Conservation (phyloP, 2,888 invertebrate species). For the Pseudococcus viburni region DNA sequence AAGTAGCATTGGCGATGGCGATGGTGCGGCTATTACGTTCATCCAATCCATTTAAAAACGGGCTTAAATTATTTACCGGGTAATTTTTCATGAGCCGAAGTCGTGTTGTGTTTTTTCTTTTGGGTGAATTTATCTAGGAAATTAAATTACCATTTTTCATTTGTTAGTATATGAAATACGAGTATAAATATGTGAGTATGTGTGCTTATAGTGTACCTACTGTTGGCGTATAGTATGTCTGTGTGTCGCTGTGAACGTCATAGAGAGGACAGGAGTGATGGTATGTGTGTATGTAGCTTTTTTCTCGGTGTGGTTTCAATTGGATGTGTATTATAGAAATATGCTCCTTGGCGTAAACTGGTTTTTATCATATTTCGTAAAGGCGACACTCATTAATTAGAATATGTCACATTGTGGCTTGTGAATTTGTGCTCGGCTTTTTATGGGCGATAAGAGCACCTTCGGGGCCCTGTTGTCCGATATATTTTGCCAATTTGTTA, state of each 20-base stretch:
- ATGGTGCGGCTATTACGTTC: constrained; percentile 17
- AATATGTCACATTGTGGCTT: constrained; percentile 51
- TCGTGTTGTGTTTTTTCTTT: constrained; percentile 47
- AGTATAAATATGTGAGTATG: background rate
- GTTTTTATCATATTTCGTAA: constrained; percentile 58
- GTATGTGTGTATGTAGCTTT: background rate
- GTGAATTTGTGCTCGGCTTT: constrained; percentile 28
- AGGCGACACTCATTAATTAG: constrained; percentile 51
- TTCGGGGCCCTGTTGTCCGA: constrained; percentile 13
- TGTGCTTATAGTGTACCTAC: background rate
- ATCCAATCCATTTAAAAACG: constrained; percentile 41
- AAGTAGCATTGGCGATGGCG: constrained; percentile 18
- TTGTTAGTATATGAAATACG: background rate
- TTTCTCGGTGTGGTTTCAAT: background rate
- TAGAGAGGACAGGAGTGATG: background rate
- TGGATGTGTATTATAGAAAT: constrained; percentile 26
- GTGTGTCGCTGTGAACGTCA: background rate
- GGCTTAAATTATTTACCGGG: constrained; percentile 43
- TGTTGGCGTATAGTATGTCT: background rate
- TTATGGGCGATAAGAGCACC: constrained; percentile 27
- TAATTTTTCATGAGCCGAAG: constrained; percentile 44
- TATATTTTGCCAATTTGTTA: constrained; percentile 48
- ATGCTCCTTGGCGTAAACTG: constrained; percentile 32
- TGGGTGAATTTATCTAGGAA: constrained; percentile 48
- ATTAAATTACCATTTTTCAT: constrained; percentile 58